These are phyloP conservation scores for Diprion similis DNA, from an alignment of 1,140 invertebrate genomes.

Conservation along the genomic window DNA sequence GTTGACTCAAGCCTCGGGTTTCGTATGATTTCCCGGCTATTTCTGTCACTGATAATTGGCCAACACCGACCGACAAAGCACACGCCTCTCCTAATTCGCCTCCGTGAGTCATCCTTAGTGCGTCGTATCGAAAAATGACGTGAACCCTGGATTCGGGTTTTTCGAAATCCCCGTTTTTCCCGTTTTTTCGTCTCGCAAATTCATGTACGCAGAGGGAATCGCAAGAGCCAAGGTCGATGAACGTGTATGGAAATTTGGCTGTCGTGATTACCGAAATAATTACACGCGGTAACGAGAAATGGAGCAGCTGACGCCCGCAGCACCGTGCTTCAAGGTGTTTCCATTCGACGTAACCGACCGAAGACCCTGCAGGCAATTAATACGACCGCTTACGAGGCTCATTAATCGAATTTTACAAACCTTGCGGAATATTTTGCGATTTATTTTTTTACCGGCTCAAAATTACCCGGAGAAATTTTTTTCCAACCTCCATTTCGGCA, in stretches of 20 bases:
- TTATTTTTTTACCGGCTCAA: not conserved
- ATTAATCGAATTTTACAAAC: not conserved
- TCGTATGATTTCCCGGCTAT: conserved; percentile 11
- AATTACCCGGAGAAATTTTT: not conserved
- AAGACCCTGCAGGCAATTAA: not conserved
- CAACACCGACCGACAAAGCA: conserved; percentile 4
- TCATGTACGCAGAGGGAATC: not conserved
- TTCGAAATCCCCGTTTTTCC: not conserved
- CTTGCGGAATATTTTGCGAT: not conserved
- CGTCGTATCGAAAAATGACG: not conserved
- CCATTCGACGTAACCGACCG: not conserved
- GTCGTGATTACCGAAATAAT: not conserved
- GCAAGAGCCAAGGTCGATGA: not conserved
- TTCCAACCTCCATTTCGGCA: not conserved
- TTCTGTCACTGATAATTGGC: not conserved
- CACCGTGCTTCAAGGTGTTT: not conserved
- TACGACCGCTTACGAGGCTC: not conserved
- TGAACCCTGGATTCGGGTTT: not conserved
- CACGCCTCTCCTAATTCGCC: not conserved
- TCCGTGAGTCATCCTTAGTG: not conserved
- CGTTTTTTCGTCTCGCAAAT: not conserved
- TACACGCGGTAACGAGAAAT: not conserved
- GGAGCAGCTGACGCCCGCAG: not conserved
- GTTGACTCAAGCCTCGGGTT: conserved; percentile 13
- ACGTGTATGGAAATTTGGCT: not conserved